These are phyloP conservation scores for Melitaea athalia DNA, from an alignment of 2,888 invertebrate species.

Conservation along the genomic window DNA sequence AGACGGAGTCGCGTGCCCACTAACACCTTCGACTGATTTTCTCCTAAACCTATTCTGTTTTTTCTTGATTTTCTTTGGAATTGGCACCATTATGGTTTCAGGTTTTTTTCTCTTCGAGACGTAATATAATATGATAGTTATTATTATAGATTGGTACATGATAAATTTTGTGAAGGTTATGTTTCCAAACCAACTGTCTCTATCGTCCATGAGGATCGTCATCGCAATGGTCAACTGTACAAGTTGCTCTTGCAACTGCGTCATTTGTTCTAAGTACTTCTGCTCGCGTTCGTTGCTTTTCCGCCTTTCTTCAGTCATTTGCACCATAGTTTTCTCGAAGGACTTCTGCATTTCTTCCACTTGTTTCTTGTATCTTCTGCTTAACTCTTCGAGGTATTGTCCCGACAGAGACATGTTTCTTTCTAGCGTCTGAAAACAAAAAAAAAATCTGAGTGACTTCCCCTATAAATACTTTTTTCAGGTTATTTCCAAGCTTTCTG, in stretches of 20 bases:
- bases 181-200: conserved; percentile 84
- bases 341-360: conserved; percentile 96
- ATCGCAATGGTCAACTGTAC: conserved; percentile 83
- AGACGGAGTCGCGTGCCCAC: conserved; percentile 77
- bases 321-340: conserved; percentile 89
- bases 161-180: conserved; percentile 81
- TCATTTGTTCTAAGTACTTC: conserved; percentile 90
- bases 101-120: conserved; percentile 71
- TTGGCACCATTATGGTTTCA: conserved; percentile 56
- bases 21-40: conserved; percentile 85
- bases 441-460: background rate
- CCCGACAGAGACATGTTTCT: conserved; percentile 98
- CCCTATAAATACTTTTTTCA: too few relatives aligned
- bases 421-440: conserved; percentile 89
- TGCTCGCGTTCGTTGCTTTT: conserved; percentile 88
- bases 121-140: conserved; percentile 77
- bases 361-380: conserved; percentile 96
- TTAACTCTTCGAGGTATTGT: conserved; percentile 97
- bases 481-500: too few relatives aligned
- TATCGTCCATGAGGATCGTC: conserved; percentile 82
- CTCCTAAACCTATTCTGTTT: conserved; percentile 77
- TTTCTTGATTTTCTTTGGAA: conserved; percentile 62
- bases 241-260: conserved; percentile 85
- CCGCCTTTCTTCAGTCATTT: conserved; percentile 87
- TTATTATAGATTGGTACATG: conserved; percentile 74